Evolutionary conservation across 2,113 vertebrate species (phyloP).

Genomic region (Ovis aries): DNA sequence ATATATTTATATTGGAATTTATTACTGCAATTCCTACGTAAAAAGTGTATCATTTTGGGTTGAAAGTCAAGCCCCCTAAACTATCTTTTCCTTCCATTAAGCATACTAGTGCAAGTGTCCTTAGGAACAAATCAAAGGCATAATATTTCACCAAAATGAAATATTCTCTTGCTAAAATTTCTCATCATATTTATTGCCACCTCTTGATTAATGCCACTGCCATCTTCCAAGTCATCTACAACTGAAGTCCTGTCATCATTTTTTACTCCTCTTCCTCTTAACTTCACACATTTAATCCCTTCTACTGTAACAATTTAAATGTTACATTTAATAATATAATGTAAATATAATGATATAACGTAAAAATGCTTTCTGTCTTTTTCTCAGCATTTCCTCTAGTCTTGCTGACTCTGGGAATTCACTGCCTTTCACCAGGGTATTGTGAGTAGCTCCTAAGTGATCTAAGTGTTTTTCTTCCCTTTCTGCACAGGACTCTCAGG

Average conservation of each 20-base stretch:
- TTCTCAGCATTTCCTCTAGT: not conserved
- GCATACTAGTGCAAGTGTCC: not conserved
- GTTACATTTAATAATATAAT: not conserved
- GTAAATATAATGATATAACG: no score
- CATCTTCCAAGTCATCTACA: not conserved
- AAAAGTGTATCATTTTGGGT: not conserved
- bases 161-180: not conserved
- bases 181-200: not conserved
- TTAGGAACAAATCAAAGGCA: not conserved
- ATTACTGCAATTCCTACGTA: not conserved
- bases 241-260: not conserved
- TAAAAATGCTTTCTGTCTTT: not conserved
- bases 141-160: not conserved
- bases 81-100: not conserved
- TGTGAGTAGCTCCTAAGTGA: not conserved
- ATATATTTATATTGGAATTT: not conserved
- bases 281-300: not conserved
- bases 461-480: not conserved
- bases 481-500: not conserved
- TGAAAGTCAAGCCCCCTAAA: not conserved
- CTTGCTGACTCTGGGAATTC: accelerated
- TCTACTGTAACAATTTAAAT: not conserved
- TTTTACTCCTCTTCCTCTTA: not conserved
- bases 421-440: not conserved
- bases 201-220: not conserved